Base-by-base conservation (phyloP, 1,140 invertebrate genomes). In the Zeugodacus cucurbitae region DNA sequence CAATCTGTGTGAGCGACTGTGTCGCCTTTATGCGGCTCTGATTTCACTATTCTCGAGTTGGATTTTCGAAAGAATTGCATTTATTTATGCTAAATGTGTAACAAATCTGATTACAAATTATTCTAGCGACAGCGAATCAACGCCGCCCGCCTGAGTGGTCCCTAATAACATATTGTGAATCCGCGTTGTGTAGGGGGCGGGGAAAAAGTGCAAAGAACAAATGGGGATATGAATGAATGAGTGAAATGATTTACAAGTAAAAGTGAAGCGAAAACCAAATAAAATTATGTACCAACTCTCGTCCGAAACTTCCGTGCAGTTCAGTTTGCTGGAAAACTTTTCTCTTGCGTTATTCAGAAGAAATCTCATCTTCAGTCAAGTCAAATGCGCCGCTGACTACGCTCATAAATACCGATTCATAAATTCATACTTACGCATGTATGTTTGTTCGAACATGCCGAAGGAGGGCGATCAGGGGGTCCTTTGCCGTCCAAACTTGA, bases 101-200 rank as follows among this genome's bases (percentile, higher is more conserved):
- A 82, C 41, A 82, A 82, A 82, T 82, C 74, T 82, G 74, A 82
- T 82, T 48, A 48, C 74, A 82, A 82, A 82, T 82, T 82, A 82
- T 44, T 82, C 34, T 41, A 82, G 74, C 41, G 41, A 48, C 74
- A 41, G 22, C 22, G 41, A 48, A 82, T 41, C 37, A 74, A 41
- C 11, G 34, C 37, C 44, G 41, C 74, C 74, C 5, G 41, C 74
- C 74, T 44, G 37, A 48, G 26, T 48, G 7, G 26, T 82, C 41
- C 41, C 48, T 22, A 48, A 48, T 26, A 54, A 41, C 41, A 82
- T 44, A 29, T 82, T 62, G 58, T 62, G 58, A 8, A 2, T 62
- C 10, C n/a, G 58, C 10, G 58, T n/a, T 54, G 48, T 54, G 6
- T 7, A 37, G 8, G 3, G n/a, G 8, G 3, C 7, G 20, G 37